A percentile compares a stretch with the other conserved stretches of the same genome.
phyloP scores from a whole-genome alignment of 2,113 vertebrate species.

The Barbus barbus region DNA sequence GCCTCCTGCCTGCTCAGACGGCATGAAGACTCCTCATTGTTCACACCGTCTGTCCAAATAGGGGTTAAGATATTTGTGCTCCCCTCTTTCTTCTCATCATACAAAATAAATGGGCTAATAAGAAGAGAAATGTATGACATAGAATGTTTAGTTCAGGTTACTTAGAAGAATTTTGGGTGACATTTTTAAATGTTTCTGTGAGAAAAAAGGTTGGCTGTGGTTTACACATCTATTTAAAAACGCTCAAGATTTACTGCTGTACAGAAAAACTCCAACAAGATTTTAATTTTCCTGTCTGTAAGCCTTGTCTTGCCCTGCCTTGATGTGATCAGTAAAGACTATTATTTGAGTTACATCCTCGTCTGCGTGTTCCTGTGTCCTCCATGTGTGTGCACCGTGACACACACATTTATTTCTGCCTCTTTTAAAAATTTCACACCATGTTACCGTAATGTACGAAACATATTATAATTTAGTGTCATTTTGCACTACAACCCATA shows the following conservation, averaged over 20 bases:
- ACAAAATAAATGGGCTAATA: neutral
- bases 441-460: neutral
- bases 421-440: neutral
- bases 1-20: slow-evolving; percentile 42
- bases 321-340: too few species aligned
- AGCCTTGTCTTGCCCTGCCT: too few species aligned
- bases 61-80: slow-evolving; percentile 6
- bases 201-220: neutral
- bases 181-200: neutral
- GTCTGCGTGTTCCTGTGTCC: too few species aligned
- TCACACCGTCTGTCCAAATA: slow-evolving; percentile 36
- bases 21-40: slow-evolving; percentile 54
- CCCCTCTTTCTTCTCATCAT: neutral
- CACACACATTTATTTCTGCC: neutral
- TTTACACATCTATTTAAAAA: neutral
- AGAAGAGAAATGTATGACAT: neutral
- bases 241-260: neutral
- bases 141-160: neutral
- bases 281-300: too few species aligned
- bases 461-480: neutral
- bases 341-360: too few species aligned
- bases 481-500: neutral
- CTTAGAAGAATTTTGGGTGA: neutral
- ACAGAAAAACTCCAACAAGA: neutral
- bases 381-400: too few species aligned